Base-by-base conservation (phyloP, 2,113 vertebrate species). In the Nibea coibor region DNA sequence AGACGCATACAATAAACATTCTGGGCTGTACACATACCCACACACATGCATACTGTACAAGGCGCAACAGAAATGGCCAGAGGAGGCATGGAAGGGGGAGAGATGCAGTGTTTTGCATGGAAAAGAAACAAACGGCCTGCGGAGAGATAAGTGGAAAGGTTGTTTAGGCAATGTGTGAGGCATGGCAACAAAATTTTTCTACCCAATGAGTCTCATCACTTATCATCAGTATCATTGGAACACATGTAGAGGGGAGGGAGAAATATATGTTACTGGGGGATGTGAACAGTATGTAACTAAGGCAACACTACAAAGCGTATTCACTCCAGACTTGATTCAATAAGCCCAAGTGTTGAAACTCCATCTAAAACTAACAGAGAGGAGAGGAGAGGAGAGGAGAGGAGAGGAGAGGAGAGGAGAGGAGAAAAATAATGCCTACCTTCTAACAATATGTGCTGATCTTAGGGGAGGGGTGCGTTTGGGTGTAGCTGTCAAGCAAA, bases 401-500 rank as follows among this genome's bases (percentile, higher is more conserved):
- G 4, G n/a, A 42, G n/a, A 54, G 24, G 57, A 64, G 58, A 75
- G 4, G n/a, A 42, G n/a, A 54, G 24, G 57, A 64, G 58, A 35
- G 57, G 22, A 47, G 54, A 48, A 65, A 66, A 87, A 82, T 61
- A 75, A 58, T 45, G 31, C 61, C 75, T 67, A 9, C 66, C 70
- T 56, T 62, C 65, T 17, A 63, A 81, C 88, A 89, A 80, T 82
- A 75, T 78, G 72, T 64, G 81, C 66, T 67, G 65, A 87, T 88
- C 84, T 76, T 72, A 67, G 68, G 57, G 48, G 80, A 70, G 75
- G 79, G 71, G 28, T 73, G 78, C 39, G 63, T 69, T 78, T 66
- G 67, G 59, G 73, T 76, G 78, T 66, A 82, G 63, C 84, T 84
- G 87, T 89, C 80, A 80, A 68, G 75, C 45, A 63, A 77, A 86